These are phyloP conservation scores for Chrysochloris asiatica DNA, from an alignment of 2,113 vertebrate species.

Conservation along the genomic window DNA sequence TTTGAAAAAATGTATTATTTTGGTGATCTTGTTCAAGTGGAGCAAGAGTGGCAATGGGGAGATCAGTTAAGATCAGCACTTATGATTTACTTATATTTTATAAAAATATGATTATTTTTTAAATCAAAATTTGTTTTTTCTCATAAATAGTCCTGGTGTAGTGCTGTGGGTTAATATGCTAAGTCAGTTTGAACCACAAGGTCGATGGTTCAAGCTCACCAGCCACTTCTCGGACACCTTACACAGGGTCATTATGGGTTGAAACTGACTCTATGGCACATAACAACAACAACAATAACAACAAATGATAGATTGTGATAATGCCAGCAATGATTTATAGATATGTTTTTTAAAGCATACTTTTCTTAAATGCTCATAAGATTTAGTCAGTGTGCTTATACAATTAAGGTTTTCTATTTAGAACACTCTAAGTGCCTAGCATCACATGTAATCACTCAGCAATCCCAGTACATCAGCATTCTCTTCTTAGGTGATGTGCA, in stretches of 20 bases:
- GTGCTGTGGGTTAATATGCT: no score
- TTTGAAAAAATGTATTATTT: background rate
- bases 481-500: constrained; percentile 12
- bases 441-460: background rate
- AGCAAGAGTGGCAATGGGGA: background rate
- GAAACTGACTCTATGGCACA: no score
- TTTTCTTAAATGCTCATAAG: constrained; percentile 16
- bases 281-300: no score
- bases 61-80: background rate
- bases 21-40: background rate
- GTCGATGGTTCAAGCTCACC: no score
- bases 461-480: background rate
- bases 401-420: constrained; percentile 35
- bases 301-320: background rate
- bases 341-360: constrained; percentile 36
- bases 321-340: background rate
- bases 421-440: constrained; percentile 15
- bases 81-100: constrained; percentile 41
- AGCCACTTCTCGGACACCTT: no score
- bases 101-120: constrained; percentile 26
- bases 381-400: constrained; percentile 23
- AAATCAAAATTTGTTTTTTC: constrained; percentile 30
- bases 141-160: no score
- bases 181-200: no score
- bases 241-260: no score